Percentiles rank a stretch among this genome's conserved stretches.
Evolutionary conservation across 2,888 invertebrate species (phyloP).

Genomic region (Eilema caniola): DNA sequence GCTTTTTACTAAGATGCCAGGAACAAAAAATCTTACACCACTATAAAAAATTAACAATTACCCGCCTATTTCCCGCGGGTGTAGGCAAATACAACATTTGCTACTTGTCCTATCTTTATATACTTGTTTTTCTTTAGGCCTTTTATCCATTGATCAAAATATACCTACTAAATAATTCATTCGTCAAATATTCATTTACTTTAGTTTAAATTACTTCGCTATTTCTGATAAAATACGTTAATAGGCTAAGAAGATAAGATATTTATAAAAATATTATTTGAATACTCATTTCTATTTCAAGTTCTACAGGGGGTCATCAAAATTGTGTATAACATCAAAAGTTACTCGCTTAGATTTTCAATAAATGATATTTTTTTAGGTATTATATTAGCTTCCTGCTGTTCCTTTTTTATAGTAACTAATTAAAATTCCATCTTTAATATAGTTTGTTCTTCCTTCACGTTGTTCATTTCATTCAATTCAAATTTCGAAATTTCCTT

Average conservation of each 20-base stretch:
- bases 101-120: too few relatives aligned
- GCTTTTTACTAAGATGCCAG: too few relatives aligned
- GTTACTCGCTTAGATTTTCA: not conserved
- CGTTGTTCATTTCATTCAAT: not conserved
- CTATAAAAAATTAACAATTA: not conserved
- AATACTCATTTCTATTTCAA: not conserved
- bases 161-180: not conserved
- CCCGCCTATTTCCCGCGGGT: too few relatives aligned
- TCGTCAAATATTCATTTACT: not conserved
- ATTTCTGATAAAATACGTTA: not conserved
- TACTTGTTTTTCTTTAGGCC: not conserved
- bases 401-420: too few relatives aligned
- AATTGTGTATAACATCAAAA: not conserved
- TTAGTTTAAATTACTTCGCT: too few relatives aligned
- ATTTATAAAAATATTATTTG: not conserved
- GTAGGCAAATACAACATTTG: too few relatives aligned
- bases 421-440: not conserved
- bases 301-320: not conserved
- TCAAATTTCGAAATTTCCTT: not conserved
- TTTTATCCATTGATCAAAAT: not conserved
- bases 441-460: not conserved
- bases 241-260: not conserved
- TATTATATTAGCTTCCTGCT: too few relatives aligned
- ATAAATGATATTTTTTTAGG: not conserved
- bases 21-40: not conserved